Evolutionary conservation across 2,888 invertebrate genomes (phyloP), one percentile per base, ranked within the genome.

Genomic region (Villa cingulata): DNA sequence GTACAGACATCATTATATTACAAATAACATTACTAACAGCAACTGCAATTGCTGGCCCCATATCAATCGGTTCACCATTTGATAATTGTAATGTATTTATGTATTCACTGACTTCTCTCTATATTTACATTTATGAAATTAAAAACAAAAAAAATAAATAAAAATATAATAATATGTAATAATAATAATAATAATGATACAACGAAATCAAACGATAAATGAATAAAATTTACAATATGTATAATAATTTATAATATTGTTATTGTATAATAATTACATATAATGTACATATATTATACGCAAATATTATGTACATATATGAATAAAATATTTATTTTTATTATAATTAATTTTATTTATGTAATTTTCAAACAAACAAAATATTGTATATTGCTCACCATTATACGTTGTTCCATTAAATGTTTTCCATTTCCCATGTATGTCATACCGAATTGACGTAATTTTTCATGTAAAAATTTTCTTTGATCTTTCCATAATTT

Each of bases 21-120:
- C 91, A 90, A 56, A 92, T 90, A 5, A 92, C 89, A 68, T 92
- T 92, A 61, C 86, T 87, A 55, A 90, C 83, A 29, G 86, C 82
- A 55, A 88, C 76, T 37, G 87, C 83, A 45, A 92, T 75, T 18
- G 80, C 72, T 10, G 83, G 80, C 45, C 85, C 85, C 46, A 88
- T 71, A 60, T 86, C 83, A 37, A 81, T 75, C 1, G 88, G 76
- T 34, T 75, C 72, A n/a, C 81, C 81, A 52, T 78, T 75, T 45
- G 77, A 71, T 6, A 73, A 71, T 47, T 76, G 75, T 49, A 89
- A 63, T 47, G 78, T 78, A 34, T 73, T 70, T 43, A 90, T 74
- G 55, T 87, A 78, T 52, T 80, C 78, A 56, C 83, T 74, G 3
- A 90, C 86, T 72, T 91, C 90, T 50, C 71, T 74, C 83, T 83